Base-by-base conservation (phyloP, 2,797 vertebrate species). In the Megalops cyprinoides region DNA sequence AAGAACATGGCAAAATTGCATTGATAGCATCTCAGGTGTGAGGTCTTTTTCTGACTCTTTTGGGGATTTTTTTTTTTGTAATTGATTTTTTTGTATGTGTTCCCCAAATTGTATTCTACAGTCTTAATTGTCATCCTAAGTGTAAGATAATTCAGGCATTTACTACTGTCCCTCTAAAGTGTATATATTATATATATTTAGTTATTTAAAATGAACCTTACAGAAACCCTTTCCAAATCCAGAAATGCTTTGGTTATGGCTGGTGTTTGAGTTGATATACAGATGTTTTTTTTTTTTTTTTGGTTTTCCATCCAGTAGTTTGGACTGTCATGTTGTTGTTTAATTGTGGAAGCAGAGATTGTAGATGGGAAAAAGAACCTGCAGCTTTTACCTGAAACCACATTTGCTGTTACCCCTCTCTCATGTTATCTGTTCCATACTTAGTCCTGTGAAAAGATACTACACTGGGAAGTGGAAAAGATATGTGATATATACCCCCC, bases 151-250 rank as follows among this genome's bases (percentile, higher is more conserved):
- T 88, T n/a, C 80, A 86, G 84, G 86, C 81, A 55, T 65, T 83
- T 84, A 84, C 80, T 78, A 84, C 86, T 91, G 82, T 91, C 84
- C 20, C 42, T 84, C 79, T 76, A 82, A 82, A 87, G 85, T 94
- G 92, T 94, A 94, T 82, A 94, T 94, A 94, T 89, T 87, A 91
- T 87, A 93, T 89, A 94, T 94, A 93, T 91, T 92, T 92, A 90
- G 91, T 90, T 94, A 95, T 94, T 94, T 94, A 93, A 94, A 92
- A 91, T 89, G 58, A 81, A 42, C 44, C 56, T 53, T 51, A 46
- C 46, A 37, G 56, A 60, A 49, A n/a, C 44, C 55, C 39, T 31
- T 74, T 76, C 56, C 12, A 31, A n/a, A 14, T 74, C 23, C 42
- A 85, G 82, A 89, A 87, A 83, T 1, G 84, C 82, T 84, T 76